Evolutionary conservation across 2,113 vertebrate species (phyloP).

Genomic region (Cervus canadensis): DNA sequence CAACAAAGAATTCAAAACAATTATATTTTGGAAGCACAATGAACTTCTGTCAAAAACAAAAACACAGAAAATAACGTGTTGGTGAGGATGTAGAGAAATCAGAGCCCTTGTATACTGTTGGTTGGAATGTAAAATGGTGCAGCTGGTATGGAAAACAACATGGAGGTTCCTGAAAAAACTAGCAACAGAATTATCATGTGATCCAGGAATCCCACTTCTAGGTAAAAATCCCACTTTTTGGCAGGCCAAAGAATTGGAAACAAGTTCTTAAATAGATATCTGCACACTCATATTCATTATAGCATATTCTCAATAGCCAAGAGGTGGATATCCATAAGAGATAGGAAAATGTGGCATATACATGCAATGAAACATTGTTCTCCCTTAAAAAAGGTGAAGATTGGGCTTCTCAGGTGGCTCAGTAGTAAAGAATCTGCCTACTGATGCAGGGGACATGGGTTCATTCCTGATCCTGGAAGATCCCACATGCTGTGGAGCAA

Average conservation of each 20-base stretch:
- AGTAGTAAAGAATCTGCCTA: background rate
- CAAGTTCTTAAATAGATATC: background rate
- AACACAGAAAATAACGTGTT: background rate
- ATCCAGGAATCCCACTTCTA: background rate
- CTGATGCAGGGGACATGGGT: background rate
- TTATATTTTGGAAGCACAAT: background rate
- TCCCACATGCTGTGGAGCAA: background rate
- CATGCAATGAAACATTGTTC: background rate
- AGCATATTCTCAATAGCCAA: background rate
- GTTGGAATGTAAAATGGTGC: background rate
- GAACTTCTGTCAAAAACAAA: background rate
- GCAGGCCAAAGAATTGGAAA: background rate
- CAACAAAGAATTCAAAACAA: background rate
- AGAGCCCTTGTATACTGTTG: background rate
- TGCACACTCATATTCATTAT: background rate
- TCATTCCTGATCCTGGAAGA: background rate
- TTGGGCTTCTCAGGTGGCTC: background rate
- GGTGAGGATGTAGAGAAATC: background rate
- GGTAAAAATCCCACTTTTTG: background rate
- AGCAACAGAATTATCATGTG: background rate
- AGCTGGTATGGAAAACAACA: background rate
- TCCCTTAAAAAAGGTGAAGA: background rate
- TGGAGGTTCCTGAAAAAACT: background rate
- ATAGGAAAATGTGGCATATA: background rate
- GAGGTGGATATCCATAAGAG: background rate